Conservation (phyloP, 2,797 vertebrate genomes). For the Odontamblyopus lacepedii region DNA sequence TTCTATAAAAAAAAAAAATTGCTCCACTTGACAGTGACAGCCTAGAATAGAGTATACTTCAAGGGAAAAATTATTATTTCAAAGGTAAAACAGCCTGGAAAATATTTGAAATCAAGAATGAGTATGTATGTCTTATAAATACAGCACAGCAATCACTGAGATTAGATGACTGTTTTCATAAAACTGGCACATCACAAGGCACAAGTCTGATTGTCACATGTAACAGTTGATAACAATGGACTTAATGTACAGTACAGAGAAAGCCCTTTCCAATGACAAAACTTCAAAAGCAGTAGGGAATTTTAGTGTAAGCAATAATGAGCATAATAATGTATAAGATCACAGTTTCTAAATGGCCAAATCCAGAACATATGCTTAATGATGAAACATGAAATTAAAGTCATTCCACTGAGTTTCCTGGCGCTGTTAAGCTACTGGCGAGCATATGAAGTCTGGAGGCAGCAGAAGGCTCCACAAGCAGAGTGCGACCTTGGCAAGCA, state of each 20-base stretch:
- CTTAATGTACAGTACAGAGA: neutral
- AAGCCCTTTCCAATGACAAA: conserved; percentile 16
- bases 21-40: conserved; percentile 12
- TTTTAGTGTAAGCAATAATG: neutral
- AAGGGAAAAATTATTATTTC: conserved; percentile 12
- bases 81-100: conserved; percentile 20
- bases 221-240: conserved; percentile 21
- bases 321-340: neutral
- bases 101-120: neutral
- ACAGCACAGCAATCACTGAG: neutral
- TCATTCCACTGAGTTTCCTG: conserved; percentile 37
- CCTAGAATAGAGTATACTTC: conserved; percentile 12
- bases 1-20: conserved; percentile 9
- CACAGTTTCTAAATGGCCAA: neutral
- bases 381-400: conserved; percentile 46
- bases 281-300: neutral
- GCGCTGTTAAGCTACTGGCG: conserved; percentile 33
- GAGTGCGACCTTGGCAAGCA: conserved; percentile 42
- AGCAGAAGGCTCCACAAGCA: conserved; percentile 39
- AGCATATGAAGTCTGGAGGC: conserved; percentile 30
- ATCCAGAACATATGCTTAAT: neutral
- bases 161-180: conserved; percentile 34
- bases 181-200: conserved; percentile 45
- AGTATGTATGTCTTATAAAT: neutral
- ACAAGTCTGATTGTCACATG: conserved; percentile 45